phyloP scores from a whole-genome alignment of 2,113 vertebrate species.

The Lophura nycthemera region DNA sequence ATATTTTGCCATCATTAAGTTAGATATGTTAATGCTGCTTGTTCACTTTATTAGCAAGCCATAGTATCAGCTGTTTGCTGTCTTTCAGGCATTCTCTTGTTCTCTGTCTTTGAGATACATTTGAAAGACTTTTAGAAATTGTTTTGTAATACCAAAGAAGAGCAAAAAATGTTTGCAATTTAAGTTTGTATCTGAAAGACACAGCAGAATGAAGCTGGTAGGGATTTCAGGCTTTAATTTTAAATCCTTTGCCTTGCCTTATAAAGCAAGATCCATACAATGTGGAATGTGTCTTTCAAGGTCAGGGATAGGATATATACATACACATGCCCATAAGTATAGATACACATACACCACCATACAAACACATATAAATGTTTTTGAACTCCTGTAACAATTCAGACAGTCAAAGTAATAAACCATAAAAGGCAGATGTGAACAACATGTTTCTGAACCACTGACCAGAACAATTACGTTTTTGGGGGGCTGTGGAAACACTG shows the following conservation, averaged over 20 bases:
- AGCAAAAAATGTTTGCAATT: background rate
- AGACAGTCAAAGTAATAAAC: background rate
- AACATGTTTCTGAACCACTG: background rate
- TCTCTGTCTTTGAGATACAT: background rate
- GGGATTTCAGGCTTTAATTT: background rate
- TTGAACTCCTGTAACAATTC: background rate
- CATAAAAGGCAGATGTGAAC: background rate
- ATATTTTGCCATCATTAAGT: background rate
- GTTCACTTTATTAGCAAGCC: background rate
- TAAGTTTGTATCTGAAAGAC: background rate
- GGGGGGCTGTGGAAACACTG: rapidly evolving
- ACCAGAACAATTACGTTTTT: background rate
- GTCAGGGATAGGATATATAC: background rate
- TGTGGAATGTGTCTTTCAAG: background rate
- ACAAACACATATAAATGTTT: background rate
- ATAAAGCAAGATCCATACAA: background rate
- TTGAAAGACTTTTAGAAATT: background rate
- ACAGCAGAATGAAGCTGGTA: background rate
- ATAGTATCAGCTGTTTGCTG: background rate
- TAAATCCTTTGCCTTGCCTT: background rate
- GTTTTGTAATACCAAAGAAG: background rate
- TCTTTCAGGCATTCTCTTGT: background rate
- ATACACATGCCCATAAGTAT: background rate
- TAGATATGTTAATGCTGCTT: background rate
- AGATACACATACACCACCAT: rapidly evolving